Evolutionary conservation across 2,797 vertebrate species (phyloP).

Genomic region (Thalassophryne amazonica): DNA sequence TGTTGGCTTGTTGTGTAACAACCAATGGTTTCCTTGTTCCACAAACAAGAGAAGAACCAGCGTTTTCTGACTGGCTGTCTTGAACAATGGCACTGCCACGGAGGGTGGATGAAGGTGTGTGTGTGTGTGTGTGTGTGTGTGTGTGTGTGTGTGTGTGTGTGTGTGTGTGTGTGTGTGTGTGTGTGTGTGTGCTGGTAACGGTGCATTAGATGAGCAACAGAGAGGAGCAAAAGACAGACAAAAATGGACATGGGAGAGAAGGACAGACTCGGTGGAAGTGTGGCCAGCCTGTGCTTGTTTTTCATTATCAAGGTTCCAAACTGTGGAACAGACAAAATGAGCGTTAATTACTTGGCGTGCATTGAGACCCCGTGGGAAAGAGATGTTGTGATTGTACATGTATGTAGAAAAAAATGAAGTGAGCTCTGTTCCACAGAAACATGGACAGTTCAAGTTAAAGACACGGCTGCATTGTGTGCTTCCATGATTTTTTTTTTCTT

Average conservation of each 20-base stretch:
- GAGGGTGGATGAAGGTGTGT: conserved; percentile 4
- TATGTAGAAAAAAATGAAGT: conserved; percentile 38
- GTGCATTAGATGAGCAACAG: conserved; percentile 8
- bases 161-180: not conserved
- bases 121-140: not conserved
- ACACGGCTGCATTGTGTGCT: no score
- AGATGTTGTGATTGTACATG: conserved; percentile 20
- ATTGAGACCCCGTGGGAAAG: conserved; percentile 29
- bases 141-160: not conserved
- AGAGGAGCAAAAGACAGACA: conserved; percentile 8
- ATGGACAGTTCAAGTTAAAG: conserved; percentile 6
- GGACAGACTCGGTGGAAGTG: conserved; percentile 37
- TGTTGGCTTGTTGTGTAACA: conserved; percentile 61
- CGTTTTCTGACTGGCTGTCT: conserved; percentile 38
- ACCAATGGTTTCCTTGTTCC: conserved; percentile 58
- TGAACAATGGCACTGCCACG: conserved; percentile 25
- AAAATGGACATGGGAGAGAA: conserved; percentile 25
- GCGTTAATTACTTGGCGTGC: conserved; percentile 69
- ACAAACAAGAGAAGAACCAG: conserved; percentile 47
- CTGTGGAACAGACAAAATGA: conserved; percentile 62
- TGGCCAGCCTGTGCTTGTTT: conserved; percentile 61
- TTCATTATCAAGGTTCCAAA: conserved; percentile 63
- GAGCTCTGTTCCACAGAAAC: conserved; percentile 12
- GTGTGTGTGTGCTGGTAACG: conserved; percentile 3
- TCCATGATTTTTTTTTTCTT: no score